phyloP scores from a whole-genome alignment of 2,797 vertebrate genomes.

The Lepus oiostolus region DNA sequence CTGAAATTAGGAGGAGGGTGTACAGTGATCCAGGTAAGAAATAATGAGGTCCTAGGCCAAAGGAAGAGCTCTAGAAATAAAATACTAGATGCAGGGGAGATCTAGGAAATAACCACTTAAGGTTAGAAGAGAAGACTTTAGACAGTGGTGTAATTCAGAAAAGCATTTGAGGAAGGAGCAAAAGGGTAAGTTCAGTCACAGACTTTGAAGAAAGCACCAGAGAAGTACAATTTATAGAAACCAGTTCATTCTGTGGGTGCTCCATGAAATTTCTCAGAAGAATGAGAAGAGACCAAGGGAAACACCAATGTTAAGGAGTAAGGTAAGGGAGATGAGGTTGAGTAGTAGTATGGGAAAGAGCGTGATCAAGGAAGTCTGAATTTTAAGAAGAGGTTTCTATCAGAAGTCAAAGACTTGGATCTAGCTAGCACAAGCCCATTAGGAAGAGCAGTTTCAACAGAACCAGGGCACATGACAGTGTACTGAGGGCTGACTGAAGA shows the following conservation, averaged over 20 bases:
- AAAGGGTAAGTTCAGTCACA: not conserved
- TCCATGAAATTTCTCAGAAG: not conserved
- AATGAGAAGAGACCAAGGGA: not conserved
- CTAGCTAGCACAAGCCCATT: not conserved
- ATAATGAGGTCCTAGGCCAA: not conserved
- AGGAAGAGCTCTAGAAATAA: not conserved
- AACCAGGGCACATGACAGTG: not conserved
- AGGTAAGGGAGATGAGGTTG: not conserved
- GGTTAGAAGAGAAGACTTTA: not conserved
- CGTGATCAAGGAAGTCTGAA: not conserved
- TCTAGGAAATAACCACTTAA: not conserved
- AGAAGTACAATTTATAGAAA: not conserved
- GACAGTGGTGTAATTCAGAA: not conserved
- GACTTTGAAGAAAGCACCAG: not conserved
- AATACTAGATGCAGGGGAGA: not conserved
- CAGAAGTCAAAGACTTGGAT: not conserved
- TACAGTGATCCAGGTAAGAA: constrained; percentile 25
- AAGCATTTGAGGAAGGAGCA: not conserved
- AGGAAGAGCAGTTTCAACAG: not conserved
- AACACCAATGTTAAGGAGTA: not conserved
- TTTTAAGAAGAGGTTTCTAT: not conserved
- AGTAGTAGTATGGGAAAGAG: not conserved
- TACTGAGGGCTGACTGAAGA: not conserved
- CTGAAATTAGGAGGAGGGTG: not conserved
- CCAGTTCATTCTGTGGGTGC: not conserved